Percentiles rank a stretch among this genome's conserved stretches.
Conservation (phyloP, 2,113 vertebrate genomes). For the Notothenia coriiceps region DNA sequence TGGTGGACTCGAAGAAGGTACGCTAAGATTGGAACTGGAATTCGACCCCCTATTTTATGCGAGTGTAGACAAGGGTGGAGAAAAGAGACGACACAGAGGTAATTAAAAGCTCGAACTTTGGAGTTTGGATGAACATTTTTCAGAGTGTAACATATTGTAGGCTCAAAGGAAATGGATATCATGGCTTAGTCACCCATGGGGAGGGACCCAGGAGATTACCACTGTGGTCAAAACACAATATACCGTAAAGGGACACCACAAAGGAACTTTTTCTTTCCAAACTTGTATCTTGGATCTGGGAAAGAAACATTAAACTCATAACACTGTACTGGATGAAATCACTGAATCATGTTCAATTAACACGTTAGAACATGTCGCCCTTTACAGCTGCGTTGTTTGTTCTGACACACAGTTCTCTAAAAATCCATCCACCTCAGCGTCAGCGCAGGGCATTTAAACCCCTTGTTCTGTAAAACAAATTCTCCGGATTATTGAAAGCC, state of each 20-base stretch:
- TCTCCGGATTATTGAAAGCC: conserved; percentile 78
- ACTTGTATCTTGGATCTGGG: conserved; percentile 31
- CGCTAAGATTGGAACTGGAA: conserved; percentile 48
- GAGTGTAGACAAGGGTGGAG: conserved; percentile 26
- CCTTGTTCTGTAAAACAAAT: conserved; percentile 79
- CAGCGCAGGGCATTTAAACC: conserved; percentile 60
- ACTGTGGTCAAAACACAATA: conserved; percentile 47
- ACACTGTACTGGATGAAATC: conserved; percentile 50
- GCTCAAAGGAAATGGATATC: conserved; percentile 50
- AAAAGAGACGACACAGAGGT: conserved; percentile 42
- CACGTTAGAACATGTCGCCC: conserved; percentile 48
- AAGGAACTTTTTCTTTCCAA: conserved; percentile 22
- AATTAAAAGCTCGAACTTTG: conserved; percentile 59
- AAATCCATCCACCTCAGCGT: conserved; percentile 61
- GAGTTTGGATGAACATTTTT: conserved; percentile 44
- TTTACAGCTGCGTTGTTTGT: conserved; percentile 62
- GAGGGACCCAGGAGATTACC: conserved; percentile 38
- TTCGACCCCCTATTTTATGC: conserved; percentile 45
- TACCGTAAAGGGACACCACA: conserved; percentile 16
- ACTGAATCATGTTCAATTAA: conserved; percentile 64
- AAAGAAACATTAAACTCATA: conserved; percentile 44
- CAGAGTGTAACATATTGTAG: conserved; percentile 36
- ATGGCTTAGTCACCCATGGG: conserved; percentile 49
- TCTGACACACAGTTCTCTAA: conserved; percentile 51
- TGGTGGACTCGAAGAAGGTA: conserved; percentile 58